Percentiles rank a stretch among this genome's conserved stretches.
phyloP scores from a whole-genome alignment of 2,888 invertebrate species.

The Arrhopalites spinosus region DNA sequence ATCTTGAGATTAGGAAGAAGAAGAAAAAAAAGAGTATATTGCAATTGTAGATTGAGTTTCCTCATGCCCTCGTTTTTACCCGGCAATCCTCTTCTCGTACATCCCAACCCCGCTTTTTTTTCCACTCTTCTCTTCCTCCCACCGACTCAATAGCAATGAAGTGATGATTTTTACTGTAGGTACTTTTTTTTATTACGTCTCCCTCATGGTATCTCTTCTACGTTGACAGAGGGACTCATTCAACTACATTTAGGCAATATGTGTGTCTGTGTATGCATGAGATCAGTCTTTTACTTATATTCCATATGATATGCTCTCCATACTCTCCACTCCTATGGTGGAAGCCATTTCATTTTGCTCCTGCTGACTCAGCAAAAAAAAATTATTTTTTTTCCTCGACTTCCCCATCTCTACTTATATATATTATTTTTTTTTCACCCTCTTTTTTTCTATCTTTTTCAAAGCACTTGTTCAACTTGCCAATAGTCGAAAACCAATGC shows the following conservation, averaged over 20 bases:
- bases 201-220: not conserved
- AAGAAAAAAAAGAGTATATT: not conserved
- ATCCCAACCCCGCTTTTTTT: not conserved
- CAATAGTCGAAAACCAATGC: too few relatives aligned
- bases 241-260: not conserved
- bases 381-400: not conserved
- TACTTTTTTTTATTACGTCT: conserved; percentile 18
- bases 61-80: not conserved
- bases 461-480: not conserved
- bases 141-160: not conserved
- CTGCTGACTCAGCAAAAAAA: conserved; percentile 14
- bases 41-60: not conserved
- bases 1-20: not conserved
- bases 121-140: not conserved
- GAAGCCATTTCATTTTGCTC: not conserved
- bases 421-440: not conserved
- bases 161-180: conserved; percentile 12
- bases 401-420: not conserved
- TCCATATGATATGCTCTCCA: not conserved
- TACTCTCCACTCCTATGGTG: conserved; percentile 5
- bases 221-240: conserved; percentile 13
- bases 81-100: not conserved
- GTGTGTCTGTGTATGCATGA: not conserved
- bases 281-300: too few relatives aligned
- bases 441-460: not conserved